A percentile compares a stretch with the other conserved stretches of the same genome.
phyloP scores from a whole-genome alignment of 2,888 invertebrate species.

The Andrena fulva region DNA sequence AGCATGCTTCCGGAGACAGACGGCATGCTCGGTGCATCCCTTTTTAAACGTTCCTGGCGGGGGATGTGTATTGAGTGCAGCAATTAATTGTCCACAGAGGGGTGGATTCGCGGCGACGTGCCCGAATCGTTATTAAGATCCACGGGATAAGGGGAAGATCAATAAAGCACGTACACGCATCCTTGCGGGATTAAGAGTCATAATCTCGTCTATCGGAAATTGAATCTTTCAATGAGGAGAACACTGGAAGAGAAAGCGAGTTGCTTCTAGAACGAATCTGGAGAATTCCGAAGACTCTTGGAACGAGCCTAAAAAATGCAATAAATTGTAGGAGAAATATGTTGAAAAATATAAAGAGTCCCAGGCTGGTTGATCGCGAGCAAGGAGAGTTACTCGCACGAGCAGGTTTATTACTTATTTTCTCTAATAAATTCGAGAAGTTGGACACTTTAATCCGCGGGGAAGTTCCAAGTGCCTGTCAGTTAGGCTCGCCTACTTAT shows the following conservation, averaged over 20 bases:
- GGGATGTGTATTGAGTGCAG: constrained; percentile 4
- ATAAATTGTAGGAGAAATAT: neutral
- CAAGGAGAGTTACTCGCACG: constrained; percentile 44
- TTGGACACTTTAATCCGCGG: constrained; percentile 82
- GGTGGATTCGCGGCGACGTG: constrained; percentile 16
- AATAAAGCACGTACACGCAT: constrained; percentile 78
- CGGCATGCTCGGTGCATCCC: neutral
- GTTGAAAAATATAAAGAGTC: neutral
- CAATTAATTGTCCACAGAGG: constrained; percentile 52
- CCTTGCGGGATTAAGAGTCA: constrained; percentile 72
- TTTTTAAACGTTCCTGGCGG: neutral
- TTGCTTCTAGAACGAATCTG: neutral
- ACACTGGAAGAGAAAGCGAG: neutral
- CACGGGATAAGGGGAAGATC: constrained; percentile 73
- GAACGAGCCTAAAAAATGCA: neutral
- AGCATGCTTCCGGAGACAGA: neutral
- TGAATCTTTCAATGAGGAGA: constrained; percentile 75
- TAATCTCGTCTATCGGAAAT: constrained; percentile 79
- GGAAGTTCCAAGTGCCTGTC: constrained; percentile 80
- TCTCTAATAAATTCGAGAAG: constrained; percentile 79
- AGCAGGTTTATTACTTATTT: constrained; percentile 72
- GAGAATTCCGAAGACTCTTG: neutral
- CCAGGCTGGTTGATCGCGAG: neutral
- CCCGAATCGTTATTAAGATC: constrained; percentile 65
- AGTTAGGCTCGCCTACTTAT: constrained; percentile 83